phyloP scores from a whole-genome alignment of 2,113 vertebrate genomes.

The Serilophus lunatus region DNA sequence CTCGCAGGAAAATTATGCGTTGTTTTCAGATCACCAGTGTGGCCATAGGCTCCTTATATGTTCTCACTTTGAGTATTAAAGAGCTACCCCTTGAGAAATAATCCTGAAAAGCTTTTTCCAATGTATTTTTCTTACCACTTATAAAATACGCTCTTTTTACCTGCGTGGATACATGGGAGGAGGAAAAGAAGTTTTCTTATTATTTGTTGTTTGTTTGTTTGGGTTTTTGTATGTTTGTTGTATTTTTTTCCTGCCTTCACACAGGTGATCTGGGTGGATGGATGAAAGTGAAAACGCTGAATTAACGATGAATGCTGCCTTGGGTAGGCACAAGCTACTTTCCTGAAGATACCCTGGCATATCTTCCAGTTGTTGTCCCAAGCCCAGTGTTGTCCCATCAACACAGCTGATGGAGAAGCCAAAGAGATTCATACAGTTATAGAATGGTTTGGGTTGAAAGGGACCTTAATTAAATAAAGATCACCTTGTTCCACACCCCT shows the following conservation, averaged over 20 bases:
- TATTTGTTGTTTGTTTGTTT: too few relatives aligned
- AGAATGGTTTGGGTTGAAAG: not conserved
- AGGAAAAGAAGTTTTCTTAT: not conserved
- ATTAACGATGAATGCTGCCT: not conserved
- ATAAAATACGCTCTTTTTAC: not conserved
- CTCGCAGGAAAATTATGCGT: too few relatives aligned
- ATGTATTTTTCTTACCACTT: not conserved
- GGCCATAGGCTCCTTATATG: not conserved
- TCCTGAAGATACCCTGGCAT: not conserved
- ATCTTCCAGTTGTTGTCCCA: not conserved
- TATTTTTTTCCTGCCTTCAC: not conserved
- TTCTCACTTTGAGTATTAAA: not conserved
- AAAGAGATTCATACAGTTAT: not conserved
- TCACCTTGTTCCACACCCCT: not conserved
- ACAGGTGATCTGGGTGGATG: rapidly evolving
- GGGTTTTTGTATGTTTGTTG: not conserved
- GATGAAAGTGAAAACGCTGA: not conserved
- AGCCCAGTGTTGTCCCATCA: too few relatives aligned
- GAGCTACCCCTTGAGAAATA: not conserved
- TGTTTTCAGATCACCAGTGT: too few relatives aligned
- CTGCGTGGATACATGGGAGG: not conserved
- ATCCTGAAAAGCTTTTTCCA: not conserved
- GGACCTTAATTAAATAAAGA: not conserved
- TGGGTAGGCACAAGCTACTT: too few relatives aligned
- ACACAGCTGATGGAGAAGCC: not conserved